phyloP scores from a whole-genome alignment of 1,140 invertebrate species.

The Liolophura sinensis region DNA sequence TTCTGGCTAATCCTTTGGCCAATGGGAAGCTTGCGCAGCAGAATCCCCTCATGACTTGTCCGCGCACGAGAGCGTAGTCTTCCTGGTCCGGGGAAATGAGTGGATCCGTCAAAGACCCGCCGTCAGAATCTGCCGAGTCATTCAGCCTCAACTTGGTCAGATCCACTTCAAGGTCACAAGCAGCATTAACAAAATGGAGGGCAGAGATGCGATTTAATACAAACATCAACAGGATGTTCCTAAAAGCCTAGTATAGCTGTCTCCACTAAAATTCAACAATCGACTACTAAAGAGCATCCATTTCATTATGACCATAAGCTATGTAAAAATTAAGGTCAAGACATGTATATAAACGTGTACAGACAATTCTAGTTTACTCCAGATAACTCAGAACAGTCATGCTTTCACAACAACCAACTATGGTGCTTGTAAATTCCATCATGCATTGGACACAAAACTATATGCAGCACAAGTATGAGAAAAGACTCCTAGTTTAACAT shows the following conservation, averaged over 20 bases:
- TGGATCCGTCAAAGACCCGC: not conserved
- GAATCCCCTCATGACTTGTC: constrained; percentile 45
- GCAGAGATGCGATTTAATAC: not conserved
- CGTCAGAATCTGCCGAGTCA: constrained; percentile 11
- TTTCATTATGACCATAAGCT: too few species aligned
- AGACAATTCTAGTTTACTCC: too few species aligned
- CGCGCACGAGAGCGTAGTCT: constrained; percentile 42
- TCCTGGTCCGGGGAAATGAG: constrained; percentile 49
- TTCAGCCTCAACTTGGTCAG: constrained; percentile 50
- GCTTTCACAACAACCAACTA: too few species aligned
- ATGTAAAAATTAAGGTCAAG: too few species aligned
- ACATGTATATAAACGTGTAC: too few species aligned
- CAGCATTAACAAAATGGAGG: constrained; percentile 7
- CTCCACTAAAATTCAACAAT: too few species aligned
- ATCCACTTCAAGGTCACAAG: constrained; percentile 39
- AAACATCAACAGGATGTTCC: not conserved
- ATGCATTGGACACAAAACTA: too few species aligned
- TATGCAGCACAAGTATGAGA: too few species aligned
- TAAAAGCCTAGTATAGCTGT: not conserved
- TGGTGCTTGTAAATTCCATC: too few species aligned
- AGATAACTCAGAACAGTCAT: too few species aligned
- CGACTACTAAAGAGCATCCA: too few species aligned
- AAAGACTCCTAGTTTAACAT: too few species aligned
- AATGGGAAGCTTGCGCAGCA: constrained; percentile 53
- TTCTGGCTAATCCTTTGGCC: constrained; percentile 46